Percentiles rank a stretch among this genome's conserved stretches.
These are phyloP conservation scores for Sylvilagus bachmani DNA, from an alignment of 2,113 vertebrate genomes.

Conservation along the genomic window DNA sequence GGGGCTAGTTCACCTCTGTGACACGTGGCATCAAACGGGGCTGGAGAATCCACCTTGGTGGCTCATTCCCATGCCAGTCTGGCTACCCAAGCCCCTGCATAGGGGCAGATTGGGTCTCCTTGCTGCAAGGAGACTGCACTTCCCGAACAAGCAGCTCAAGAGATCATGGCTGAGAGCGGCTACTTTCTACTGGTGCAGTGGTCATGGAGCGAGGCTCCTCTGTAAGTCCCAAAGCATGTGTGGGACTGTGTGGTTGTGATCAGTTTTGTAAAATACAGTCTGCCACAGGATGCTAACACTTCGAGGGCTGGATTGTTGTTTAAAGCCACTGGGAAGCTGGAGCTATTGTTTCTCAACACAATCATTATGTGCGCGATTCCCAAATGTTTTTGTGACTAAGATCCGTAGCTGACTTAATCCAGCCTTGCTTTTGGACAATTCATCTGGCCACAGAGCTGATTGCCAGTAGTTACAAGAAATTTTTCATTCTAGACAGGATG, in stretches of 20 bases:
- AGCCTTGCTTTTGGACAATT: neutral
- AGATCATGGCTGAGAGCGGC: neutral
- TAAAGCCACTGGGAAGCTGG: neutral
- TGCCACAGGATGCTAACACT: neutral
- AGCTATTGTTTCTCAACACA: neutral
- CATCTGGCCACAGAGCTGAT: neutral
- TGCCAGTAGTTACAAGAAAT: neutral
- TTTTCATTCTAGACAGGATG: neutral
- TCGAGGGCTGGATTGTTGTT: neutral
- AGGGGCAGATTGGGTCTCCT: neutral
- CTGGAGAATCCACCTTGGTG: no score
- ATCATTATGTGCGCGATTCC: neutral
- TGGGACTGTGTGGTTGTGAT: neutral
- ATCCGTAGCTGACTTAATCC: neutral
- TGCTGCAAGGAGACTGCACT: neutral
- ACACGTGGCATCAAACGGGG: neutral
- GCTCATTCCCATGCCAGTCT: neutral
- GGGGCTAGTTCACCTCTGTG: neutral
- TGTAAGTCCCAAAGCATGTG: neutral
- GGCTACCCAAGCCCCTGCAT: accelerated
- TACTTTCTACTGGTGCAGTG: neutral
- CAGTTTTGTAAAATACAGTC: neutral
- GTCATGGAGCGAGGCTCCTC: neutral
- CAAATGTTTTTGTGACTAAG: neutral
- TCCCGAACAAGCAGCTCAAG: neutral